These are phyloP conservation scores for Caenorhabditis sp. DNA, from an alignment of 2,888 invertebrate species.

Conservation along the genomic window DNA sequence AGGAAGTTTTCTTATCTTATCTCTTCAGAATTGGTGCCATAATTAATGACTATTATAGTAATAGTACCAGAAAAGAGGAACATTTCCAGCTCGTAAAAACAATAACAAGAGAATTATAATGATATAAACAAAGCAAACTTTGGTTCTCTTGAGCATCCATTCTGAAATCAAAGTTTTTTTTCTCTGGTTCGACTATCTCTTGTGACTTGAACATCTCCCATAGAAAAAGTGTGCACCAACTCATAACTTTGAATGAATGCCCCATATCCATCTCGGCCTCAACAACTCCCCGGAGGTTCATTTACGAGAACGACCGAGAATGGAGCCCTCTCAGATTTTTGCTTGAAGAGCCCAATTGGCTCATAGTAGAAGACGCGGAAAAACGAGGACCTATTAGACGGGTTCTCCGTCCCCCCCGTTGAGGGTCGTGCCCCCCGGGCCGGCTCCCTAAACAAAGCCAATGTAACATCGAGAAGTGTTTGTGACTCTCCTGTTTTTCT, in stretches of 20 bases:
- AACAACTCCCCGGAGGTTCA: constrained; percentile 63
- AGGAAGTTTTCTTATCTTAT: too few relatives aligned
- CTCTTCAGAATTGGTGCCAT: too few relatives aligned
- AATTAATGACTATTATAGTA: too few relatives aligned
- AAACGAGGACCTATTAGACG: constrained; percentile 61
- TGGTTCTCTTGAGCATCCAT: neutral
- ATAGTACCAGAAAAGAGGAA: too few relatives aligned
- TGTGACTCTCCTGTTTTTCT: constrained; percentile 21
- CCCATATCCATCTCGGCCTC: constrained; percentile 36
- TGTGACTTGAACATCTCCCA: constrained; percentile 42
- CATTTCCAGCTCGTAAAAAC: too few relatives aligned
- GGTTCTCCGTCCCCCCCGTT: constrained; percentile 24
- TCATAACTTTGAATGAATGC: constrained; percentile 66
- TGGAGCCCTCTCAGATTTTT: constrained; percentile 56
- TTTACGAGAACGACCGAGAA: constrained; percentile 61
- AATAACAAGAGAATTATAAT: neutral
- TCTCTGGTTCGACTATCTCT: neutral
- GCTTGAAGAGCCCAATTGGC: constrained; percentile 51
- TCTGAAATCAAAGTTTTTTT: neutral
- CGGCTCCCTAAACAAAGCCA: constrained; percentile 43
- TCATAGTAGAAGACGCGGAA: constrained; percentile 31
- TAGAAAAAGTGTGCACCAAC: constrained; percentile 41
- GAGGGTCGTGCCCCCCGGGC: neutral
- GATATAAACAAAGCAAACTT: constrained; percentile 2
- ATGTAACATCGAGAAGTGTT: constrained; percentile 27